Percentiles rank a stretch among this genome's conserved stretches.
Conservation (phyloP, 2,888 invertebrate species). For the Himalopsyche kuldschensis region DNA sequence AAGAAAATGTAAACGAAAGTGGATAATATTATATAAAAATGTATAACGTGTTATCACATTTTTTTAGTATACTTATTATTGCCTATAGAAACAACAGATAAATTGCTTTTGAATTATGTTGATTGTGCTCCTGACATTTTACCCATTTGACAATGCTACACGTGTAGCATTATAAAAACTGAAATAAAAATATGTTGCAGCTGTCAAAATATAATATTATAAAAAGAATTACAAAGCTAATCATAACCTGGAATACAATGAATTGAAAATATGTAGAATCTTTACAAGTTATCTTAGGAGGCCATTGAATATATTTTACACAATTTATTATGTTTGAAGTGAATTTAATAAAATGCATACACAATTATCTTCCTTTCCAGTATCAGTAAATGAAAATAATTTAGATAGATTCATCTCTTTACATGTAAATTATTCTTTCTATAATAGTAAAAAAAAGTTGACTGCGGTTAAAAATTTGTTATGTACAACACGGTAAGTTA, state of each 20-base stretch:
- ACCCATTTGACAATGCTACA: not conserved
- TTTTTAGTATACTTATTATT: constrained; percentile 6
- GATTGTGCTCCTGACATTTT: not conserved
- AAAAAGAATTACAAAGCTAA: not conserved
- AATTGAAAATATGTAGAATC: not conserved
- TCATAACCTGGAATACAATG: not conserved
- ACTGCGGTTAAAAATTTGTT: not conserved
- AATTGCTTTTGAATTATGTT: not conserved
- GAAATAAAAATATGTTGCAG: not conserved
- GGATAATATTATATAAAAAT: not conserved
- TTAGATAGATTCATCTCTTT: not conserved
- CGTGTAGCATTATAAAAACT: not conserved
- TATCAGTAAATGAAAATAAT: not conserved
- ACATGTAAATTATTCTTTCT: not conserved
- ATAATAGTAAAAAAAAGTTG: not conserved
- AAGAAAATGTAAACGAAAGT: not conserved
- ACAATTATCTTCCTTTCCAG: not conserved
- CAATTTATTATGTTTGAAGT: not conserved
- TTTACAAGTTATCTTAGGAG: not conserved
- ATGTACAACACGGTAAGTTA: not conserved
- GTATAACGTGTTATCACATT: not conserved
- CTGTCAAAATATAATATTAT: not conserved
- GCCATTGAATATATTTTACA: not conserved
- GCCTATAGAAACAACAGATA: not conserved
- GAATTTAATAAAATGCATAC: not conserved